Conservation (phyloP, 2,888 invertebrate species). For the Calliphora vomitoria region DNA sequence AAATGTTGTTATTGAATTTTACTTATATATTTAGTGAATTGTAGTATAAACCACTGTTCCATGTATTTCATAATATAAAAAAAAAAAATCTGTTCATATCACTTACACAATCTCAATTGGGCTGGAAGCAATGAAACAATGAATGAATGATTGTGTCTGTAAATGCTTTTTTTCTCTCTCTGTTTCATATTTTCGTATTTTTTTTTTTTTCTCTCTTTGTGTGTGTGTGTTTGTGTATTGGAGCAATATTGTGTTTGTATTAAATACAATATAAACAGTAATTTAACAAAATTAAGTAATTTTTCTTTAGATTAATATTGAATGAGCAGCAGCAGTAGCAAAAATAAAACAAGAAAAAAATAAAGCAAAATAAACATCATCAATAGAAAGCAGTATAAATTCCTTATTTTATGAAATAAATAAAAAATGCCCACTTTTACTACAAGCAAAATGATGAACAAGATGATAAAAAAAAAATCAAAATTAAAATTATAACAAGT, state of each 20-base stretch:
- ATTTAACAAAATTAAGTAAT: conserved; percentile 65
- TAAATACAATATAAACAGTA: conserved; percentile 53
- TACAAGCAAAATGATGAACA: conserved; percentile 3
- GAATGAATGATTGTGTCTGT: conserved; percentile 37
- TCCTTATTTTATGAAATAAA: conserved; percentile 26
- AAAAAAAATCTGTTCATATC: neutral
- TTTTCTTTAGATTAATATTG: conserved; percentile 60
- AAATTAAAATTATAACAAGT: too few species aligned
- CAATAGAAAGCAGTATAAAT: conserved; percentile 11
- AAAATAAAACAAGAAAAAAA: neutral
- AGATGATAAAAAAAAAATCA: neutral
- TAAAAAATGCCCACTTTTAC: neutral
- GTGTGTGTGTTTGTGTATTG: neutral
- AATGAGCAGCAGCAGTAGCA: conserved; percentile 33
- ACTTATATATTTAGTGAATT: too few species aligned
- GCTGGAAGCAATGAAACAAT: conserved; percentile 50
- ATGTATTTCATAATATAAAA: neutral
- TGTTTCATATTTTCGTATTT: neutral
- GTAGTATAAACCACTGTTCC: neutral
- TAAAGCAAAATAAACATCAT: conserved; percentile 1
- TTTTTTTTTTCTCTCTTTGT: neutral
- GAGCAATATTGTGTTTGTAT: conserved; percentile 39
- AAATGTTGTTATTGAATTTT: too few species aligned
- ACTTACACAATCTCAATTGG: conserved; percentile 20
- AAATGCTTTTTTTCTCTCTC: neutral